Conservation (phyloP, 2,797 vertebrate species). For the Pagetopsis macropterus region DNA sequence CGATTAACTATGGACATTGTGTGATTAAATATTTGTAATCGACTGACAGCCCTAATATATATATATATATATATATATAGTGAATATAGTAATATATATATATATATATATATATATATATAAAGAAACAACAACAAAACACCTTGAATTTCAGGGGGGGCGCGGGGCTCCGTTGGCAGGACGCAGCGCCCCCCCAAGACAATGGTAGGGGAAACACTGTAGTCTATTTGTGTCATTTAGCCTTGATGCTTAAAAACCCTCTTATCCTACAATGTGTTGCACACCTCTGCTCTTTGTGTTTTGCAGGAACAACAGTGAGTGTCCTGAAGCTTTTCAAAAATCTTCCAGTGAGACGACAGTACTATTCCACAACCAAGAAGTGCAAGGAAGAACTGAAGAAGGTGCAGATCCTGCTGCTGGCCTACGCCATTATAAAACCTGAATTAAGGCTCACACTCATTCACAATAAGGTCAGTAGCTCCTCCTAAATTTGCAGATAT, state of each 20-base stretch:
- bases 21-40: too few species aligned
- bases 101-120: too few species aligned
- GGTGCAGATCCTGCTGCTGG: conserved; percentile 90
- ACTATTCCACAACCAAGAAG: conserved; percentile 91
- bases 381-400: conserved; percentile 96
- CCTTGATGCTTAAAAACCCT: not conserved
- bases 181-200: too few species aligned
- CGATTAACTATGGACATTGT: too few species aligned
- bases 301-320: conserved; percentile 91
- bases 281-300: conserved; percentile 16
- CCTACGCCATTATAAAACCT: conserved; percentile 92
- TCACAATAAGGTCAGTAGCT: conserved; percentile 82
- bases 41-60: too few species aligned
- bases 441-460: conserved; percentile 88
- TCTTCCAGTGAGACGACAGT: conserved; percentile 95
- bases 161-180: too few species aligned
- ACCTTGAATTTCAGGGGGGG: too few species aligned
- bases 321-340: conserved; percentile 92
- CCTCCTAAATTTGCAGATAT: not conserved
- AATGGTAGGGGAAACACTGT: too few species aligned
- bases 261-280: not conserved
- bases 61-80: too few species aligned
- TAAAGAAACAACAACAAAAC: too few species aligned
- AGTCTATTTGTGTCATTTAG: not conserved
- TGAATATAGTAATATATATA: too few species aligned